Percentiles rank a stretch among this genome's conserved stretches.
Evolutionary conservation across 2,888 invertebrate genomes (phyloP).

Genomic region (Acleris emargana): DNA sequence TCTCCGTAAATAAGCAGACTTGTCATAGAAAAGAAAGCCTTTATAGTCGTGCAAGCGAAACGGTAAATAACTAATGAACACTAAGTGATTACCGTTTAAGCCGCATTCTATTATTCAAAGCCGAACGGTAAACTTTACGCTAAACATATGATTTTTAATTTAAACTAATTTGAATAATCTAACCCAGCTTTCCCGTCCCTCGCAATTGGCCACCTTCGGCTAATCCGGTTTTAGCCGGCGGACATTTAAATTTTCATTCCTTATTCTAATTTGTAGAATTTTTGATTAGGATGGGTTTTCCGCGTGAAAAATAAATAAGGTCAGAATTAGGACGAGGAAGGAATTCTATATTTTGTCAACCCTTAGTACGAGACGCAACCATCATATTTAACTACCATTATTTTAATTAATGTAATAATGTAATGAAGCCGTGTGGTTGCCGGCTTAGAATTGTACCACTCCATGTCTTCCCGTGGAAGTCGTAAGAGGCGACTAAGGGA

Average conservation of each 20-base stretch:
- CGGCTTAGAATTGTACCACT: too few relatives aligned
- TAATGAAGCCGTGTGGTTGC: too few relatives aligned
- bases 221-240: conserved; percentile 25
- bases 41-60: background rate
- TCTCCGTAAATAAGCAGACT: conserved; percentile 48
- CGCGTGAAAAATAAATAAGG: conserved; percentile 14
- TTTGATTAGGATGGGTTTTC: conserved; percentile 17
- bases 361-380: too few relatives aligned
- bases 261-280: conserved; percentile 31
- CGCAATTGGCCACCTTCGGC: conserved; percentile 16
- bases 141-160: conserved; percentile 12
- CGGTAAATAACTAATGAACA: conserved; percentile 1
- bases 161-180: conserved; percentile 20
- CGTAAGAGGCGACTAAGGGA: too few relatives aligned
- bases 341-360: too few relatives aligned
- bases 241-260: conserved; percentile 26
- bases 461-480: too few relatives aligned
- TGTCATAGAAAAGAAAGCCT: background rate
- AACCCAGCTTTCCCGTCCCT: conserved; percentile 5
- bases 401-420: too few relatives aligned
- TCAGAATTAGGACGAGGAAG: background rate
- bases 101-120: background rate
- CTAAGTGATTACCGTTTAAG: conserved; percentile 1
- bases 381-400: too few relatives aligned
- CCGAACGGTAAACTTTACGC: background rate